These are phyloP conservation scores for Xylota sylvarum DNA, from an alignment of 2,888 invertebrate species.

Conservation along the genomic window DNA sequence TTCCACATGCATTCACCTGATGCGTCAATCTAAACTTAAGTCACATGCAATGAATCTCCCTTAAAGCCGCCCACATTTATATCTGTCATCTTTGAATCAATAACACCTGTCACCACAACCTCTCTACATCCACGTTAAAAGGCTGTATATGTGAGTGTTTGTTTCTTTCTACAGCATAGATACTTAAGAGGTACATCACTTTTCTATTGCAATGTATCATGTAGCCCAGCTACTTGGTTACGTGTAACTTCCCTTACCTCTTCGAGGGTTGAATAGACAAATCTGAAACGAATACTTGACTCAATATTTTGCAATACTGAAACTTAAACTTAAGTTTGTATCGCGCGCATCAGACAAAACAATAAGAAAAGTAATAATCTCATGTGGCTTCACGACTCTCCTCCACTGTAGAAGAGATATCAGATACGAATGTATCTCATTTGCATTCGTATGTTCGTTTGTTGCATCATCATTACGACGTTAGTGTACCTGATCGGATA, in stretches of 20 bases:
- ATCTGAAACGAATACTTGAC: constrained; percentile 56
- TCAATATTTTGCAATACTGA: constrained; percentile 63
- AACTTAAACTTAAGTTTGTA: constrained; percentile 60
- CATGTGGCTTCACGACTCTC: constrained; percentile 59
- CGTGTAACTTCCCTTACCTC: constrained; percentile 10
- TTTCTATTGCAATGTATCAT: constrained; percentile 3
- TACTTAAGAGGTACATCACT: not conserved
- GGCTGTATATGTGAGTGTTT: not conserved
- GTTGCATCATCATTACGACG: constrained; percentile 66
- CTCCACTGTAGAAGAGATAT: constrained; percentile 47
- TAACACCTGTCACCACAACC: constrained; percentile 55
- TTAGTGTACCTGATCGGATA: constrained; percentile 44
- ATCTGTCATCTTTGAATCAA: constrained; percentile 60
- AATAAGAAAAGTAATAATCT: constrained; percentile 33
- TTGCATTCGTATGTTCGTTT: constrained; percentile 63
- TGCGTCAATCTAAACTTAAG: constrained; percentile 5
- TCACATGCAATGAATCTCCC: constrained; percentile 23
- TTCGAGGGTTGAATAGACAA: constrained; percentile 39
- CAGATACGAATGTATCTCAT: constrained; percentile 68
- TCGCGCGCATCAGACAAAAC: constrained; percentile 46
- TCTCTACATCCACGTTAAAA: constrained; percentile 9
- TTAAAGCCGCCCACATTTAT: constrained; percentile 23
- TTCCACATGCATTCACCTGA: constrained; percentile 20
- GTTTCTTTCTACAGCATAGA: not conserved
- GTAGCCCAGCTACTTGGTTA: not conserved